These are phyloP conservation scores for Synodontis membranacea DNA, from an alignment of 2,113 vertebrate genomes.

Conservation along the genomic window DNA sequence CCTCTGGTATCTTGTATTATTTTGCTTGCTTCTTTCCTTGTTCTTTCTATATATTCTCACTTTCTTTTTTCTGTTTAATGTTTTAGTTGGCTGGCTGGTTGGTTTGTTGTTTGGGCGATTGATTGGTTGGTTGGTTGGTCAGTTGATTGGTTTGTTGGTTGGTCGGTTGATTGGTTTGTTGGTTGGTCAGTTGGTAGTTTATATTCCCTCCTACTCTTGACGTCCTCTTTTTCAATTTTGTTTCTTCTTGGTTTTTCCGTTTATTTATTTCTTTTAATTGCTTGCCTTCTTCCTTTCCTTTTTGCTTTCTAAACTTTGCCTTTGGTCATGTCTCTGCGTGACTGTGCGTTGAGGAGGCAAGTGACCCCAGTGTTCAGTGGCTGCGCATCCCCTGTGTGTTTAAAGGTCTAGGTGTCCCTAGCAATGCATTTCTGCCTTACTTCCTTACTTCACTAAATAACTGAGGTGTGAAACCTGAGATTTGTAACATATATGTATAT, in stretches of 20 bases:
- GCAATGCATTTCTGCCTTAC: conserved; percentile 41
- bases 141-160: background rate
- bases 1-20: background rate
- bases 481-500: conserved; percentile 34
- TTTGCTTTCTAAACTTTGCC: background rate
- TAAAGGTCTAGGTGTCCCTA: conserved; percentile 30
- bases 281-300: background rate
- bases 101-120: background rate
- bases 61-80: background rate
- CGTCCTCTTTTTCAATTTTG: background rate
- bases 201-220: background rate
- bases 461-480: background rate
- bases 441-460: conserved; percentile 3
- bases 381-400: conserved; percentile 4
- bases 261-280: background rate
- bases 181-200: background rate
- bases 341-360: background rate
- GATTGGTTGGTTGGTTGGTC: no score
- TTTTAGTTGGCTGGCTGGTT: no score
- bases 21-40: background rate
- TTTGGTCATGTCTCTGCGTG: background rate
- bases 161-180: background rate
- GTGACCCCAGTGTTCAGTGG: background rate
- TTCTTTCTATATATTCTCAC: background rate
- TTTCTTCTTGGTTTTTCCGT: no score